Percentiles rank a stretch among this genome's conserved stretches.
Evolutionary conservation across 2,888 invertebrate species (phyloP).

Genomic region (Phoenoteleia sp.): DNA sequence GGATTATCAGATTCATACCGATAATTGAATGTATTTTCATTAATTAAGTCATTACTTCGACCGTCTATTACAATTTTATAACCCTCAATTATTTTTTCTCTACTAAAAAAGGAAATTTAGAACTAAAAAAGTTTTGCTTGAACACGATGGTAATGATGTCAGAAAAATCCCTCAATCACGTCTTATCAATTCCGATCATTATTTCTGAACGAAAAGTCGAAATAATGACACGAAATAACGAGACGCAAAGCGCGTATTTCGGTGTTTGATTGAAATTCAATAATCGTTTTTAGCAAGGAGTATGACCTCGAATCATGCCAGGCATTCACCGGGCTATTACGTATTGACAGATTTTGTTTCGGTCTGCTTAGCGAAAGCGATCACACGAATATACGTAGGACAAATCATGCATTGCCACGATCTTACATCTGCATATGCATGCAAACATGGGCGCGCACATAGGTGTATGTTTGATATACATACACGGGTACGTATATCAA

Average conservation of each 20-base stretch:
- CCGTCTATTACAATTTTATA: background rate
- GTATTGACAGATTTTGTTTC: constrained; percentile 48
- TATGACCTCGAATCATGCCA: constrained; percentile 56
- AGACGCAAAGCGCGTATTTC: background rate
- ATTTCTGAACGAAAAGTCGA: background rate
- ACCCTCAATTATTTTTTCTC: background rate
- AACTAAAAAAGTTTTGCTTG: too few species aligned
- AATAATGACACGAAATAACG: background rate
- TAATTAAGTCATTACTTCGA: background rate
- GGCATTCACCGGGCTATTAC: constrained; percentile 56
- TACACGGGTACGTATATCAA: constrained; percentile 43
- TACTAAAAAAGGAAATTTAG: too few species aligned
- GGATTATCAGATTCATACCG: constrained; percentile 20
- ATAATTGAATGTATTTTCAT: constrained; percentile 39
- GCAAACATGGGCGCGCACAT: background rate
- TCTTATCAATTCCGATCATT: background rate
- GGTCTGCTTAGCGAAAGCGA: constrained; percentile 58
- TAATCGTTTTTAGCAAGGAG: constrained; percentile 42
- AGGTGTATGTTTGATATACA: constrained; percentile 4
- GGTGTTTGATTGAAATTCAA: constrained; percentile 55
- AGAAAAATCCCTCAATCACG: too few species aligned
- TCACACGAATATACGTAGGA: constrained; percentile 46
- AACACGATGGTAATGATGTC: too few species aligned
- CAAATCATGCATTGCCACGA: constrained; percentile 45
- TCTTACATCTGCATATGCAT: constrained; percentile 32